phyloP scores from a whole-genome alignment of 2,797 vertebrate genomes.

The Hylomyscus alleni region DNA sequence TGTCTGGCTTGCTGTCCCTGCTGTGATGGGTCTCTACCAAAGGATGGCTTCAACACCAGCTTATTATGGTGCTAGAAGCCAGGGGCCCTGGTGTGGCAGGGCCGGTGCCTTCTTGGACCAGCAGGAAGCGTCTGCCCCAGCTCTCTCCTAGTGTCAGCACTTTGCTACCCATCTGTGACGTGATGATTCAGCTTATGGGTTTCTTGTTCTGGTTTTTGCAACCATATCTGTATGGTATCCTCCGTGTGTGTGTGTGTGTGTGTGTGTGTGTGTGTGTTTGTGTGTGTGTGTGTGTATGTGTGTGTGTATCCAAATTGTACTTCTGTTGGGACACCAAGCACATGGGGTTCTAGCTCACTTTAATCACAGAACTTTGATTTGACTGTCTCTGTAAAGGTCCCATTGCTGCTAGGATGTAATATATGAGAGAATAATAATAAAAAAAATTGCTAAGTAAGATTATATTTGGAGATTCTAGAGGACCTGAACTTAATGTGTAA shows the following conservation, averaged over 20 bases:
- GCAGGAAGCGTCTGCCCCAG: not conserved
- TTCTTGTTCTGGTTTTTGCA: not conserved
- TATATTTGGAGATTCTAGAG: not conserved
- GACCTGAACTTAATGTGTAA: not conserved
- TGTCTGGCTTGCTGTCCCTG: not conserved
- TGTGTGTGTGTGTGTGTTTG: not conserved
- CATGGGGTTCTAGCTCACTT: too few relatives aligned
- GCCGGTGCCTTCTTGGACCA: not conserved
- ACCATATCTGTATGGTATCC: not conserved
- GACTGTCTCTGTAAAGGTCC: not conserved
- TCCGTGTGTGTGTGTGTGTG: not conserved
- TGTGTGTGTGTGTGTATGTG: not conserved
- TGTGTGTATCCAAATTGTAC: not conserved
- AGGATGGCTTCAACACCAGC: not conserved
- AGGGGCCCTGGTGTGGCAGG: not conserved
- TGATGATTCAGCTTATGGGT: not conserved
- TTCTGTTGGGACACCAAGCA: not conserved
- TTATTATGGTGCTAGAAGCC: not conserved
- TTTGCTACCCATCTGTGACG: not conserved
- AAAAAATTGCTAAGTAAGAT: not conserved
- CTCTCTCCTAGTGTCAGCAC: fast-evolving
- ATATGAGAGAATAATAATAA: not conserved
- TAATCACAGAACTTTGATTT: not conserved
- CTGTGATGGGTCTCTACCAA: fast-evolving
- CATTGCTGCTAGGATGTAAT: not conserved